Evolutionary conservation across 2,113 vertebrate genomes (phyloP).

Genomic region (Tachysurus vachellii): DNA sequence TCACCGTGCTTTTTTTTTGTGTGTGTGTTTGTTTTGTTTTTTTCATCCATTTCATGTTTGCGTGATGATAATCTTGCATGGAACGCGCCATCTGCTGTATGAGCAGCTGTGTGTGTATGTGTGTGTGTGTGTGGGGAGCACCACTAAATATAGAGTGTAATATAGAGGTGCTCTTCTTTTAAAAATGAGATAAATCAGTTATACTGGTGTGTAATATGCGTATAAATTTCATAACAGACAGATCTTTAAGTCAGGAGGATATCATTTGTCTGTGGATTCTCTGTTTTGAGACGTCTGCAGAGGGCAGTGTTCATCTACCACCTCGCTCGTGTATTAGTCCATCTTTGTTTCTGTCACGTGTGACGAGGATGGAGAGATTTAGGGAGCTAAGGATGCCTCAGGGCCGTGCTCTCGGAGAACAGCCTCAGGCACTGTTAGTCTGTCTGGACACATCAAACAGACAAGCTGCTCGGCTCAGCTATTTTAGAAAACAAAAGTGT

Average conservation of each 20-base stretch:
- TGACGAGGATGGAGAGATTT: conserved; percentile 20
- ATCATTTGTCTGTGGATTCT: background rate
- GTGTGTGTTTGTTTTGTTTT: background rate
- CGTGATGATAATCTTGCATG: conserved; percentile 12
- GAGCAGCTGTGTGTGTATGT: background rate
- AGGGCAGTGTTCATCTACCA: conserved; percentile 39
- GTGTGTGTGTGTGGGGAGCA: background rate
- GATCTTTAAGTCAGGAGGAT: background rate
- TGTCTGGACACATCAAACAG: conserved; percentile 30
- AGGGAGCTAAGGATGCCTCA: background rate
- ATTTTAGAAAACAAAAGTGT: background rate
- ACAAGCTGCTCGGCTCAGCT: conserved; percentile 5
- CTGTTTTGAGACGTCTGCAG: conserved; percentile 23
- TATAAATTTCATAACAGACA: background rate
- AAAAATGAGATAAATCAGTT: background rate
- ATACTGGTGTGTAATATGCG: background rate
- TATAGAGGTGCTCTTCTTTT: background rate
- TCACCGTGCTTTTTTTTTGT: background rate
- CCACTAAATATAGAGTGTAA: background rate
- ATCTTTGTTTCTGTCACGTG: background rate
- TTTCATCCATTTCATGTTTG: conserved; percentile 42
- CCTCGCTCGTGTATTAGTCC: background rate
- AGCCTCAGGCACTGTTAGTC: conserved; percentile 24
- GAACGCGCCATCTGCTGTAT: conserved; percentile 25
- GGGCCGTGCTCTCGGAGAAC: conserved; percentile 12